A percentile compares a stretch with the other conserved stretches of the same genome.
Evolutionary conservation across 2,888 invertebrate species (phyloP).

Genomic region (Heliconius cydno): DNA sequence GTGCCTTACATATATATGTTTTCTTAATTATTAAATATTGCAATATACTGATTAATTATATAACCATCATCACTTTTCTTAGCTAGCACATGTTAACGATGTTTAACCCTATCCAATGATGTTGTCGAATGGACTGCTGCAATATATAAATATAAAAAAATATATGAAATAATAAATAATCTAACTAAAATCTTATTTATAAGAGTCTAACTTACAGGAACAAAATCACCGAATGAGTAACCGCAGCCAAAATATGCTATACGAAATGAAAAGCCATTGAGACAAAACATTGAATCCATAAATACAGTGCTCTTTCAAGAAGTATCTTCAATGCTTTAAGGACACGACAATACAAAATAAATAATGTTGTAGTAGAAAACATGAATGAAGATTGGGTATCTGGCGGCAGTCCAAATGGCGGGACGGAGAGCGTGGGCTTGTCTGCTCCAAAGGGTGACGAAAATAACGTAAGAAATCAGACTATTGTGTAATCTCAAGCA

Average conservation of each 20-base stretch:
- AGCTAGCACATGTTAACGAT: no score
- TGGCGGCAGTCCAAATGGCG: conserved; percentile 66
- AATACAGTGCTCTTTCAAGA: conserved; percentile 13
- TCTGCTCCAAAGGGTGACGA: conserved; percentile 68
- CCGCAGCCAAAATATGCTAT: neutral
- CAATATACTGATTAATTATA: neutral
- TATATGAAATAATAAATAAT: neutral
- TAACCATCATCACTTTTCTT: neutral
- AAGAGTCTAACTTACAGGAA: no score
- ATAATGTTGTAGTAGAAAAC: conserved; percentile 49
- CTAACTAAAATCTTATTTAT: neutral
- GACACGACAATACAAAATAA: conserved; percentile 46
- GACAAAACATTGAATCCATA: conserved; percentile 28
- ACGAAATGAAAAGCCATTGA: conserved; percentile 8
- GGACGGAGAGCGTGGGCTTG: conserved; percentile 56
- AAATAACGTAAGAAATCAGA: conserved; percentile 64
- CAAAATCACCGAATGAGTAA: neutral
- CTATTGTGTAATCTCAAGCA: conserved; percentile 51
- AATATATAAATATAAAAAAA: neutral
- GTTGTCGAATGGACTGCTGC: neutral
- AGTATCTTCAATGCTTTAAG: conserved; percentile 29
- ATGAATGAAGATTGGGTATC: conserved; percentile 58
- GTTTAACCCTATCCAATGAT: no score
- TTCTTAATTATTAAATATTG: neutral
- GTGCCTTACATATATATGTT: neutral